Base-by-base conservation (phyloP, 2,797 vertebrate genomes). In the Sarcoramphus papa region DNA sequence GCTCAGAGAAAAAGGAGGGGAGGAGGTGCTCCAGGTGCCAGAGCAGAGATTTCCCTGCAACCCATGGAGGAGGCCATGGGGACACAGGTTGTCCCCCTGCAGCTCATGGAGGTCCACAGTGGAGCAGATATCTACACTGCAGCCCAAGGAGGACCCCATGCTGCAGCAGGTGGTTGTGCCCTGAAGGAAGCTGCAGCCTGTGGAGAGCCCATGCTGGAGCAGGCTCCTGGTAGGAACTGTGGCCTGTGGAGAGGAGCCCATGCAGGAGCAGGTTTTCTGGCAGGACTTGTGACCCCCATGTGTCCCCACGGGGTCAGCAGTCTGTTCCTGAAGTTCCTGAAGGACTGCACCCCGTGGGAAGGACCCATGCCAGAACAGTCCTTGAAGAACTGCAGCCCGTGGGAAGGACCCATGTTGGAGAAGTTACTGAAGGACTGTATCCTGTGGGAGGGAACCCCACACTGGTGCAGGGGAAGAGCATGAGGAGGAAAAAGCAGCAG, bases 401-500 rank as follows among this genome's bases (percentile, higher is more conserved):
- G 31, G 21, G 37, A 72, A 51, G 12, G 47, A 70, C 12, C 8
- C 22, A 45, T 2, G 1, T 3, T 40, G 43, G 23, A 62, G 33
- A 60, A 51, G 31, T 40, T 40, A 16, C 6, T 69, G 43, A 63
- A 69, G 56, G 7, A 50, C 20, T n/a, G 10, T n/a, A 6, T 12
- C 43, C 21, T 0, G 1, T 43, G 47, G 43, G 33, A 77, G 15
- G 18, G 6, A 69, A 69, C 3, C 7, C 18, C 30, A 19, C 0
- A 2, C 9, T 45, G 23, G 53, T 67, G 16, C 7, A 67, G 40
- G 11, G 25, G 7, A 53, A 47, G n/a, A 59, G 3, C 5, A 0
- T n/a, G 50, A 64, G 57, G 45, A 92, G 40, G 40, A 54, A 83
- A 8, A 23, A 60, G 8, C 0, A 1, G 8, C 16, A 67, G 27